Base-by-base conservation (phyloP, 2,113 vertebrate species). In the Arothron firmamentum region DNA sequence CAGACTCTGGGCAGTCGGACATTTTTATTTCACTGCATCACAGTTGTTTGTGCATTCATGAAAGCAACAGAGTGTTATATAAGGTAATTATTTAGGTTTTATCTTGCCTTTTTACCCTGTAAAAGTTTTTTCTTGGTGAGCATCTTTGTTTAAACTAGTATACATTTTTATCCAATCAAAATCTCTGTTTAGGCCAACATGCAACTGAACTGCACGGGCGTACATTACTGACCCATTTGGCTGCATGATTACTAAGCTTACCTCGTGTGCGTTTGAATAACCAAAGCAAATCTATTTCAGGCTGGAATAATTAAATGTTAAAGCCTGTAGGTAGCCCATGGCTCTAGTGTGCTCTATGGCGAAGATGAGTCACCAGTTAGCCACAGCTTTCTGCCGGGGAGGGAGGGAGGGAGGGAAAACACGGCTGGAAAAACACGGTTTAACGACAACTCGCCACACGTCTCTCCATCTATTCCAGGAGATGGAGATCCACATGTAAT, bases 401-500 rank as follows among this genome's bases (percentile, higher is more conserved):
- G 21, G 45, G 52, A 25, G 60, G 25, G 25, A 17, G 21, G 45
- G 52, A 25, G 47, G 73, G 6, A 28, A 42, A 68, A 42, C 59
- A 42, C 23, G 21, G 59, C 55, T 72, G 79, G 75, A 49, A 46
- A 70, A 43, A 56, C 74, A 77, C 58, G 77, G 51, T 80, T 68
- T 49, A 65, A 62, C 70, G 72, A 72, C 70, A 70, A 71, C 70
- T 75, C 65, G 5, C 57, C 56, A 63, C 56, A 23, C 42, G 68
- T 46, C 58, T n/a, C 34, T 9, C 15, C 21, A 19, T 23, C 41
- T n/a, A 7, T 56, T 17, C 25, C 55, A 25, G 19, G 16, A 51
- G 65, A 80, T 61, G 31, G 52, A 67, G 72, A 83, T 68, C 64
- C 74, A 69, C 61, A 61, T 85, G 72, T 84, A 85, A 86, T 86